Evolutionary conservation across 2,888 invertebrate species (phyloP).

Genomic region (Heliconius hortense): DNA sequence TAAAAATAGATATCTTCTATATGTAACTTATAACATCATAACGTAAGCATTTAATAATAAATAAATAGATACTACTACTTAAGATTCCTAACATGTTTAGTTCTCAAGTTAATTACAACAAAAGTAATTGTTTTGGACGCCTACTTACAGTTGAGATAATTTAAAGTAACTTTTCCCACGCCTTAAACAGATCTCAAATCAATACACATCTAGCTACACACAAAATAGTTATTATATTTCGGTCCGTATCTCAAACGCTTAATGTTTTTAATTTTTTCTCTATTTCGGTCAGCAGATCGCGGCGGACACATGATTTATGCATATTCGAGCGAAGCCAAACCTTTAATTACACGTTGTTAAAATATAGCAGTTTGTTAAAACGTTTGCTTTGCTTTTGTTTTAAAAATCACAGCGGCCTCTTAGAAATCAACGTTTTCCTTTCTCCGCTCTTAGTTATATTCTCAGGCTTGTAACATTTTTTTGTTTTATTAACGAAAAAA

Average conservation of each 20-base stretch:
- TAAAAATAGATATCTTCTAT: neutral
- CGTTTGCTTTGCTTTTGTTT: slow-evolving; percentile 78
- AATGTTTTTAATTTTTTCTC: slow-evolving; percentile 81
- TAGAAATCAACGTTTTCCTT: slow-evolving; percentile 63
- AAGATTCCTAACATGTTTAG: neutral
- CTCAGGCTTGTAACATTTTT: slow-evolving; percentile 1
- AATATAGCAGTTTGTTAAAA: slow-evolving; percentile 83
- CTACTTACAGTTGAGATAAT: slow-evolving; percentile 21
- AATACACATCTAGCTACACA: slow-evolving; percentile 43
- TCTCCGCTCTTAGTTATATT: slow-evolving; percentile 24
- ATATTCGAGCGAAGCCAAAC: slow-evolving; percentile 79
- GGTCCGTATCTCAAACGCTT: slow-evolving; percentile 64
- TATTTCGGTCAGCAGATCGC: slow-evolving; percentile 81
- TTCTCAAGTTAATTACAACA: slow-evolving; percentile 4
- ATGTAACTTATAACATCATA: neutral
- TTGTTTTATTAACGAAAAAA: neutral
- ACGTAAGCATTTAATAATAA: neutral
- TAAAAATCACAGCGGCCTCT: slow-evolving; percentile 72
- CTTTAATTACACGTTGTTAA: slow-evolving; percentile 83
- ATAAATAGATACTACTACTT: neutral
- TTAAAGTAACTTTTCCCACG: slow-evolving; percentile 36
- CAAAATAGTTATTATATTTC: slow-evolving; percentile 53
- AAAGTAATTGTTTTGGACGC: slow-evolving; percentile 22
- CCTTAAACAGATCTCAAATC: slow-evolving; percentile 37
- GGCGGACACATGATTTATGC: slow-evolving; percentile 81